Conservation (phyloP, 2,888 invertebrate genomes). For the Microdon myrmicae region DNA sequence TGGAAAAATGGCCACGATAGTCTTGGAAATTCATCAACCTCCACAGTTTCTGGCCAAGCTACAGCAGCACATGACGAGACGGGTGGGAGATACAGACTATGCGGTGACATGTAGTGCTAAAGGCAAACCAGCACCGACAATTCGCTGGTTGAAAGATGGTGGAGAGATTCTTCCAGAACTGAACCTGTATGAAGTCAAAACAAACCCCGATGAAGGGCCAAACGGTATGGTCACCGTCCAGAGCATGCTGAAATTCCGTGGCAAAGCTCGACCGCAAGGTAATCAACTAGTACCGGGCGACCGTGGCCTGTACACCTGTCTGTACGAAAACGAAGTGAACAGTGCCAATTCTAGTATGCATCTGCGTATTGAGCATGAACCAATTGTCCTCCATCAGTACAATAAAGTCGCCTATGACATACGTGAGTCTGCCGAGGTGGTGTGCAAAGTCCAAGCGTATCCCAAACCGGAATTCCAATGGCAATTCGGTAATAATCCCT, state of each 20-base stretch:
- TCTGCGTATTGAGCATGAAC: constrained; percentile 90
- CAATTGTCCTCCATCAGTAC: constrained; percentile 85
- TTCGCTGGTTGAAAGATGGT: constrained; percentile 88
- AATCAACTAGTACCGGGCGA: constrained; percentile 85
- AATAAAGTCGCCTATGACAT: constrained; percentile 89
- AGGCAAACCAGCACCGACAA: constrained; percentile 86
- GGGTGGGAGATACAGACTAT: constrained; percentile 82
- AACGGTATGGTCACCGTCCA: constrained; percentile 85
- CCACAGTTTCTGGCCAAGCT: constrained; percentile 85
- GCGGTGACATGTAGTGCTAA: constrained; percentile 85
- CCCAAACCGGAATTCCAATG: constrained; percentile 94
- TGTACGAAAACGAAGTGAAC: constrained; percentile 90
- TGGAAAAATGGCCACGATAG: constrained; percentile 85
- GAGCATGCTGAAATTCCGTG: constrained; percentile 82
- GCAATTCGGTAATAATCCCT: constrained; percentile 81
- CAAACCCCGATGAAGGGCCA: constrained; percentile 79
- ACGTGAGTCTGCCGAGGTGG: constrained; percentile 85
- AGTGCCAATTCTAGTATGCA: constrained; percentile 90
- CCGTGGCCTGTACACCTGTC: constrained; percentile 87
- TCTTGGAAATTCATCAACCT: constrained; percentile 87
- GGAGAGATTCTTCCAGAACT: constrained; percentile 80
- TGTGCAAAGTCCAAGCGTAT: constrained; percentile 90
- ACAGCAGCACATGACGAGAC: constrained; percentile 82
- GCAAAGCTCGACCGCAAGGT: constrained; percentile 79
- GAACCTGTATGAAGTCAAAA: constrained; percentile 84